phyloP scores from a whole-genome alignment of 1,140 invertebrate species.

The Eufriesea mexicana region DNA sequence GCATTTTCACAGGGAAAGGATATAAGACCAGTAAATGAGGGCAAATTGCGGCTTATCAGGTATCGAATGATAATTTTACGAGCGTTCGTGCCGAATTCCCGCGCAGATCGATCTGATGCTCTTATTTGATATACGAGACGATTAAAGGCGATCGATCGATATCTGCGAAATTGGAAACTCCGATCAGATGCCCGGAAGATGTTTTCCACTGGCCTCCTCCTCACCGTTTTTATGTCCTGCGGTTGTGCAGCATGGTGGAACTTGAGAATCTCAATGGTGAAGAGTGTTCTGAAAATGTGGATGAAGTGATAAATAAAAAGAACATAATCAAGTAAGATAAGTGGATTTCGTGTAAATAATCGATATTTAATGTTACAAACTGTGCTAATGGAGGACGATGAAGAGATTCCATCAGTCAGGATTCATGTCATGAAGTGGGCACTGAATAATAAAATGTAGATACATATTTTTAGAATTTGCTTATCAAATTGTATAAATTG shows the following conservation, averaged over 20 bases:
- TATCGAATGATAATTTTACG: constrained; percentile 27
- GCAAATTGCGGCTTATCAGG: constrained; percentile 25
- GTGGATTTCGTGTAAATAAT: too few species aligned
- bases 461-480: too few species aligned
- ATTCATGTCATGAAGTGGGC: too few species aligned
- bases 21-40: constrained; percentile 9
- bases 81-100: constrained; percentile 22
- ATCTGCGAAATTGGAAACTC: constrained; percentile 39
- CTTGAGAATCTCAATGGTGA: not conserved
- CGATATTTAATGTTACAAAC: too few species aligned
- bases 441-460: too few species aligned
- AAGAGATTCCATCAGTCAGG: too few species aligned
- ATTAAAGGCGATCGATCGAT: constrained; percentile 5
- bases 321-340: too few species aligned
- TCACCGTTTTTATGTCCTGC: not conserved
- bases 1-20: not conserved
- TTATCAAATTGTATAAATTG: too few species aligned
- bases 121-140: constrained; percentile 38
- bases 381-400: too few species aligned
- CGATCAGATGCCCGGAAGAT: not conserved
- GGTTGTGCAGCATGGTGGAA: not conserved
- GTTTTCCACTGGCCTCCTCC: not conserved
- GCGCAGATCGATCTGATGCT: not conserved
- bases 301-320: not conserved
- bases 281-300: not conserved